These are phyloP conservation scores for Bursaphelenchus mucronatus DNA, from an alignment of 1,140 invertebrate genomes.

Conservation along the genomic window DNA sequence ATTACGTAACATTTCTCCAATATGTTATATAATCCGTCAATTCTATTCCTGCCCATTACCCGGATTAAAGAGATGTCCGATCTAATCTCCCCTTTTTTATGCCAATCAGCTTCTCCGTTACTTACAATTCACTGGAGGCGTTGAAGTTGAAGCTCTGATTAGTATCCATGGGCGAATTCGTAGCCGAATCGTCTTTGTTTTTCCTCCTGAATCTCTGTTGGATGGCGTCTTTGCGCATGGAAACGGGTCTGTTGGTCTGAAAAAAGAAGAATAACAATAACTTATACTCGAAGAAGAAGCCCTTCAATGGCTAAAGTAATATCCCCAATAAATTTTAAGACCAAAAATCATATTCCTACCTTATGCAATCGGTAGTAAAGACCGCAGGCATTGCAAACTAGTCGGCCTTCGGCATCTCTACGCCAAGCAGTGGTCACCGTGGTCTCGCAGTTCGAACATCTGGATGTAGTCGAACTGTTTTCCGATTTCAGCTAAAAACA, in stretches of 20 bases:
- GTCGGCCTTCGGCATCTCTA: slow-evolving; percentile 43
- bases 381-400: slow-evolving; percentile 60
- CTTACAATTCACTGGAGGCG: too few species aligned
- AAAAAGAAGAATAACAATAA: slow-evolving; percentile 25
- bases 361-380: slow-evolving; percentile 57
- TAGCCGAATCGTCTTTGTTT: slow-evolving; percentile 27
- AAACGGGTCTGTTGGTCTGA: slow-evolving; percentile 58
- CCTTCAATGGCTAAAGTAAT: neutral
- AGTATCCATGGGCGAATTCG: neutral
- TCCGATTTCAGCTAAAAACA: neutral
- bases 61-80: too few species aligned
- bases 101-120: too few species aligned
- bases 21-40: too few species aligned
- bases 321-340: neutral
- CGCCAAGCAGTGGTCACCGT: slow-evolving; percentile 61
- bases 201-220: slow-evolving; percentile 56
- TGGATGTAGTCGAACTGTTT: slow-evolving; percentile 1
- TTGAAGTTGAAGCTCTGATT: too few species aligned
- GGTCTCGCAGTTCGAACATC: slow-evolving; percentile 47
- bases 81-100: too few species aligned
- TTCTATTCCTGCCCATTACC: too few species aligned
- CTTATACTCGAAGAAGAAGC: neutral
- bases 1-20: too few species aligned
- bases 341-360: slow-evolving; percentile 27
- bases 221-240: slow-evolving; percentile 57